phyloP scores from a whole-genome alignment of 2,113 vertebrate species.

The Canis aureus region DNA sequence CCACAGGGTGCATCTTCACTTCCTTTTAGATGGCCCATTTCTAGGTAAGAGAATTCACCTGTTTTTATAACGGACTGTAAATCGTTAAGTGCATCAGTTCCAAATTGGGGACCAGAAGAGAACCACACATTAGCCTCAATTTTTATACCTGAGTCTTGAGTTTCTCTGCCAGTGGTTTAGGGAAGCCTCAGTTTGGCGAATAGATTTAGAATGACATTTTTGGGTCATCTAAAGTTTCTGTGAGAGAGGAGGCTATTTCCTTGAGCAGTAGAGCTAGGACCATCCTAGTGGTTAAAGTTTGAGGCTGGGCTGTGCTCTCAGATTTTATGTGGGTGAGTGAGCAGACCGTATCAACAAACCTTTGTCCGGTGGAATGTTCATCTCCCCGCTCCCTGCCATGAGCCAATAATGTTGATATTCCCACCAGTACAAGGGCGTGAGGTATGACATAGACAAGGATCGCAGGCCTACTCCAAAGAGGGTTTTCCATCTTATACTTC shows the following conservation, averaged over 20 bases:
- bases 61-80: neutral
- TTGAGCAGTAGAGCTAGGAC: neutral
- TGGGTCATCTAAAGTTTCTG: neutral
- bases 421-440: neutral
- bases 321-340: neutral
- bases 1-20: neutral
- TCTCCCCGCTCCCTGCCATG: neutral
- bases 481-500: neutral
- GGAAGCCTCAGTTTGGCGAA: neutral
- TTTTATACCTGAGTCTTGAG: neutral
- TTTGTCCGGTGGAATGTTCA: neutral
- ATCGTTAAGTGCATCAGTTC: neutral
- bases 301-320: neutral
- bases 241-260: neutral
- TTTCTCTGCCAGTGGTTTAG: neutral
- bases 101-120: neutral
- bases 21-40: neutral
- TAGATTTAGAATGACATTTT: neutral
- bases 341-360: neutral
- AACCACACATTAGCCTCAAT: neutral
- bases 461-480: neutral
- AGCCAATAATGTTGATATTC: neutral
- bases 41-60: neutral
- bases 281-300: neutral
- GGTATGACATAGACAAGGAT: neutral